A percentile compares a stretch with the other conserved stretches of the same genome.
phyloP scores from a whole-genome alignment of 2,113 vertebrate species.

The Acrocephalus arundinaceus region DNA sequence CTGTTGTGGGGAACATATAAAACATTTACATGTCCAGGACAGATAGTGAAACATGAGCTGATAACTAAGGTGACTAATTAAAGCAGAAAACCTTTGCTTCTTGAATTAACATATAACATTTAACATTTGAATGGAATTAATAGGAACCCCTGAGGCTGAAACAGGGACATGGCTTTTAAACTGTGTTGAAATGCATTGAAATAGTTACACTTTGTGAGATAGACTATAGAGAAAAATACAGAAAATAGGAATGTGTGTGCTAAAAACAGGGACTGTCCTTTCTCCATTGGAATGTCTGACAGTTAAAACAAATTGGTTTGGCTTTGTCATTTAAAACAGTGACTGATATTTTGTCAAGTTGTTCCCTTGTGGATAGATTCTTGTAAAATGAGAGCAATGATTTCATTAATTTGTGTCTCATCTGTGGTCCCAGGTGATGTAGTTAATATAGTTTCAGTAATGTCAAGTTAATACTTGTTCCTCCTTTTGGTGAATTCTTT shows the following conservation, averaged over 20 bases:
- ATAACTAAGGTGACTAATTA: conserved; percentile 7
- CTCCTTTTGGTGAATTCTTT: background rate
- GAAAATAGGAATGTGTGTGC: background rate
- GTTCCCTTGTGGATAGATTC: background rate
- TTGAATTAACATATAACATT: background rate
- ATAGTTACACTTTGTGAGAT: background rate
- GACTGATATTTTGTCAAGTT: conserved; percentile 5
- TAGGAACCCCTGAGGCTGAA: background rate
- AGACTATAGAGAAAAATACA: background rate
- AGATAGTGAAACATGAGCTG: background rate
- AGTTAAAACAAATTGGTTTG: background rate
- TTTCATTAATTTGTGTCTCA: conserved; percentile 34
- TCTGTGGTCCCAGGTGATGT: conserved; percentile 3
- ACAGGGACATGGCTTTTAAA: conserved; percentile 19
- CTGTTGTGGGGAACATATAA: background rate
- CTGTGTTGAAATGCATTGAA: background rate
- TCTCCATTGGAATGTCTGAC: background rate
- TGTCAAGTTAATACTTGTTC: conserved; percentile 1
- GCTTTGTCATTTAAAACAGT: conserved; percentile 30
- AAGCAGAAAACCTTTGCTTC: conserved; percentile 11
- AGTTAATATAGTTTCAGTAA: conserved; percentile 44
- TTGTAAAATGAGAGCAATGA: conserved; percentile 9
- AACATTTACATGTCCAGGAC: background rate
- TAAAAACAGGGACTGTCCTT: conserved; percentile 43
- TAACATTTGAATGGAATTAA: conserved; percentile 22